Conservation (phyloP, 2,797 vertebrate genomes). For the Novumbra hubbsi region DNA sequence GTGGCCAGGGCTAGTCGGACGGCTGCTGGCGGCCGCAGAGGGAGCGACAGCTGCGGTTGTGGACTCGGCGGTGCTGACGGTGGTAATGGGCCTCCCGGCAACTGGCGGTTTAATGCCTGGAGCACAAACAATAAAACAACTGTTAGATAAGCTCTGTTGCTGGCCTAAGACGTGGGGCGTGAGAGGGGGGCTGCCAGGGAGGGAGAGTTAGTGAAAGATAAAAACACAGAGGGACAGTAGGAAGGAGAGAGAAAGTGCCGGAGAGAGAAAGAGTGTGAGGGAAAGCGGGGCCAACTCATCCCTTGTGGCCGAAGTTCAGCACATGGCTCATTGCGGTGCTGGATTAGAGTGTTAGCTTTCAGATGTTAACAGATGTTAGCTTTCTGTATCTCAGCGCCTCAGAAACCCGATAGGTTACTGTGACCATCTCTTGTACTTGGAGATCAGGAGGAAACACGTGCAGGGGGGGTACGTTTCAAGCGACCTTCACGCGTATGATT, state of each 20-base stretch:
- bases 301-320: constrained; percentile 30
- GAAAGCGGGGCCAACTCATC: constrained; percentile 14
- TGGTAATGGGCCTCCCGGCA: constrained; percentile 49
- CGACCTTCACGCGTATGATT: not conserved
- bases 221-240: not conserved
- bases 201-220: not conserved
- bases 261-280: not conserved
- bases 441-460: not conserved
- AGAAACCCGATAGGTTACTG: constrained; percentile 15
- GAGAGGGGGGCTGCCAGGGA: constrained; percentile 9
- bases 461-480: not conserved
- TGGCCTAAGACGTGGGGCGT: not conserved
- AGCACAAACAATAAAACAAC: constrained; percentile 51
- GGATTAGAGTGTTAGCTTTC: constrained; percentile 29
- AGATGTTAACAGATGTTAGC: constrained; percentile 37
- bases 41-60: constrained; percentile 53
- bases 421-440: not conserved
- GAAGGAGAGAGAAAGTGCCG: not conserved
- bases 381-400: constrained; percentile 39
- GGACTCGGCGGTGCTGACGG: constrained; percentile 39
- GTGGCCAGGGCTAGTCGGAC: constrained; percentile 29
- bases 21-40: constrained; percentile 24
- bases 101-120: constrained; percentile 81
- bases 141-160: constrained; percentile 42
- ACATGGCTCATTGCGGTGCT: constrained; percentile 10